phyloP scores from a whole-genome alignment of 2,888 invertebrate genomes.

The Agrochola lota region DNA sequence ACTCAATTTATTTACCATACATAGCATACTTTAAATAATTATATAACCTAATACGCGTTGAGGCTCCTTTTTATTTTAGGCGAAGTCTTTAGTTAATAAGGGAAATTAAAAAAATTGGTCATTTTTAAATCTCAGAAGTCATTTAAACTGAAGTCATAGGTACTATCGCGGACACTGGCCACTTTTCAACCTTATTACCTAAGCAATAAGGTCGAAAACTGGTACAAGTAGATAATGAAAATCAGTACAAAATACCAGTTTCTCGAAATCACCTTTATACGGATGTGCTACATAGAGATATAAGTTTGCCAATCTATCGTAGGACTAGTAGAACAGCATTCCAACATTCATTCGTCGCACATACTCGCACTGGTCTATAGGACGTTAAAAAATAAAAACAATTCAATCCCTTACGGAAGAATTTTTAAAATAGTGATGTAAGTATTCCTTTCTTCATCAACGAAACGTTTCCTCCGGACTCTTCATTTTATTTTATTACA shows the following conservation, averaged over 20 bases:
- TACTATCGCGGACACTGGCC: too few relatives aligned
- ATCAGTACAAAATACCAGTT: background rate
- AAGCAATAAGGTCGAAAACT: too few relatives aligned
- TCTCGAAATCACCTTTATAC: background rate
- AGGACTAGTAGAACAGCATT: slow-evolving; percentile 25
- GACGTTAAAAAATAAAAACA: background rate
- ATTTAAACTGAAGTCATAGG: background rate
- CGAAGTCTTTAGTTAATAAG: background rate
- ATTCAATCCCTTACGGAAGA: background rate
- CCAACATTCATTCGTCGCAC: slow-evolving; percentile 7
- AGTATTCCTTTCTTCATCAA: background rate
- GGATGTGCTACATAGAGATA: background rate
- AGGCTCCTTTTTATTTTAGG: background rate
- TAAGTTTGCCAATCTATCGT: background rate
- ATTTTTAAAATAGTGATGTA: background rate
- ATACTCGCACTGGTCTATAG: background rate
- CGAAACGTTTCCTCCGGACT: background rate
- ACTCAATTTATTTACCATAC: background rate
- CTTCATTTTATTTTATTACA: background rate
- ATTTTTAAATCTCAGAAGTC: background rate
- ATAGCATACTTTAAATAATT: background rate
- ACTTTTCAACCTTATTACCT: too few relatives aligned
- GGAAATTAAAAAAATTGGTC: background rate
- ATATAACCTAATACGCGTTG: background rate
- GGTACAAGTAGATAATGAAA: background rate